phyloP scores from a whole-genome alignment of 2,113 vertebrate genomes.

The Scopus umbretta region DNA sequence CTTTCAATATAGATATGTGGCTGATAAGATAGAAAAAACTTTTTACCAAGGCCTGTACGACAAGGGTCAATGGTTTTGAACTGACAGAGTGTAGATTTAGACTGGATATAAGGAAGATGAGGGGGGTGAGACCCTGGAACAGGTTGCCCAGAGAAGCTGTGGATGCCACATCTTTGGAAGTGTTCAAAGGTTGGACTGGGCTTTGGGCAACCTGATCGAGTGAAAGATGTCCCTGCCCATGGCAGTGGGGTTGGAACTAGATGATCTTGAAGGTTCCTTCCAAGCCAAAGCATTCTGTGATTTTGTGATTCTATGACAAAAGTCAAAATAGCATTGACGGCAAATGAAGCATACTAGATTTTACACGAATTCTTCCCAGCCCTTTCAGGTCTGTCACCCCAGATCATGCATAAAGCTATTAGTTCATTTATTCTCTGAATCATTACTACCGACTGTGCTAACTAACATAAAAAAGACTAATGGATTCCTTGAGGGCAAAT shows the following conservation, averaged over 20 bases:
- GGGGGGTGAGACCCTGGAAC: background rate
- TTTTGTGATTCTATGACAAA: background rate
- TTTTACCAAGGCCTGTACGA: background rate
- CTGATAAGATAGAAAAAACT: background rate
- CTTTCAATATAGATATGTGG: background rate
- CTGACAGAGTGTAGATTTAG: background rate
- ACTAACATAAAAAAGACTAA: slow-evolving; percentile 52
- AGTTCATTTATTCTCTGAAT: background rate
- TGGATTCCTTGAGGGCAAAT: slow-evolving; percentile 49
- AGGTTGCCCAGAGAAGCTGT: background rate
- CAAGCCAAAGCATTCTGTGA: background rate
- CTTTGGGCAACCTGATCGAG: background rate
- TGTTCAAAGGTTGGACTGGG: background rate
- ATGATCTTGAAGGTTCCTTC: background rate
- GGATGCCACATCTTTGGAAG: background rate
- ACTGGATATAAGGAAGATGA: background rate
- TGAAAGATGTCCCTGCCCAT: background rate
- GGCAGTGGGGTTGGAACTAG: background rate
- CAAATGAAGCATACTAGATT: background rate
- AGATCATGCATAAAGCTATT: background rate
- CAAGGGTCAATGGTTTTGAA: background rate
- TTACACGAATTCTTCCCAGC: background rate
- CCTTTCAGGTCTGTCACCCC: background rate
- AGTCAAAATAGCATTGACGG: background rate
- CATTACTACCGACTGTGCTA: slow-evolving; percentile 20